Evolutionary conservation across 2,888 invertebrate species (phyloP).

Genomic region (Eilema depressum): DNA sequence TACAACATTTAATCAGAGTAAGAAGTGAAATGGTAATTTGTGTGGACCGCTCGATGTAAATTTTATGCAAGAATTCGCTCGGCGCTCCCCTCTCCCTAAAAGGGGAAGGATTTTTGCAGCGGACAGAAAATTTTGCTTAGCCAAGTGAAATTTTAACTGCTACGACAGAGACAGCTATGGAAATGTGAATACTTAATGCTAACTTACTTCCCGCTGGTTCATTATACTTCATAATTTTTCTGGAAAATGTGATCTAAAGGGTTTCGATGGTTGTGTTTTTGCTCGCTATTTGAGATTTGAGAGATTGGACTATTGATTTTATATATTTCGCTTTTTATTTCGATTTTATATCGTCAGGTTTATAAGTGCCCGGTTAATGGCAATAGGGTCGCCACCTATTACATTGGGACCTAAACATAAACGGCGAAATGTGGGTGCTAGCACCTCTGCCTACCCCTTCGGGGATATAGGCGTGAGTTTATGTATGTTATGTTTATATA

Average conservation of each 20-base stretch:
- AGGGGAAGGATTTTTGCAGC: slow-evolving; percentile 85
- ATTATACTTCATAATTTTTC: slow-evolving; percentile 85
- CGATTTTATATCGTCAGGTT: too few species aligned
- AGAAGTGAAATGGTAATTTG: slow-evolving; percentile 87
- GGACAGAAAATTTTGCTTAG: slow-evolving; percentile 87
- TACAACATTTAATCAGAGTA: slow-evolving; percentile 87
- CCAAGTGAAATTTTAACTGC: slow-evolving; percentile 87
- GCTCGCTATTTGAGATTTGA: slow-evolving; percentile 28
- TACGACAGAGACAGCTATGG: slow-evolving; percentile 84
- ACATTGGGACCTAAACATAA: too few species aligned
- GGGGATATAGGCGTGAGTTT: too few species aligned
- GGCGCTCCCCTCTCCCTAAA: slow-evolving; percentile 79
- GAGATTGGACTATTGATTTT: slow-evolving; percentile 37
- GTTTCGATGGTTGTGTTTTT: slow-evolving; percentile 54
- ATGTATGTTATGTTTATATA: too few species aligned
- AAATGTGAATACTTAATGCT: slow-evolving; percentile 86
- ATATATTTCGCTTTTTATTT: too few species aligned
- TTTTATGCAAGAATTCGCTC: slow-evolving; percentile 86
- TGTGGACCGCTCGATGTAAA: slow-evolving; percentile 87
- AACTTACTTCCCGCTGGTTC: slow-evolving; percentile 84
- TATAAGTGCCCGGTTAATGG: too few species aligned
- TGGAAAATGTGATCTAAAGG: slow-evolving; percentile 74
- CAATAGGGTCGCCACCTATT: too few species aligned
- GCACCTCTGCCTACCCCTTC: too few species aligned
- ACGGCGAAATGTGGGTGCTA: too few species aligned